Evolutionary conservation across 2,113 vertebrate genomes (phyloP), one percentile per base, ranked within the genome.

Genomic region (Haemorhous mexicanus): DNA sequence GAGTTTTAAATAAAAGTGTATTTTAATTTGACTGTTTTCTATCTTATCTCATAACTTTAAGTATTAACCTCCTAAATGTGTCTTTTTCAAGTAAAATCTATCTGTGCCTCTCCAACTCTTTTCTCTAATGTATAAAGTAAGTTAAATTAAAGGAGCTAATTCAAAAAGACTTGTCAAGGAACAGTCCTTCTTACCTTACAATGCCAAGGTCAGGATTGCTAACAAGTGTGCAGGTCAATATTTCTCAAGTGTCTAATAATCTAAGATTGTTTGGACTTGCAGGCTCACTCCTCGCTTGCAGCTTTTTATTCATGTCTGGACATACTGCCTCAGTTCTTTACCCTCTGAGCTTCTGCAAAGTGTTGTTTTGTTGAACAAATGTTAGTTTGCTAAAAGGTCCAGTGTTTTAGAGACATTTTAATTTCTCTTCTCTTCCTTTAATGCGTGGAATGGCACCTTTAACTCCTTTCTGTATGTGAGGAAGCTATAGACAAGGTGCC

Each of bases 401-500:
- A 62, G 16, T 81, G 46, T 53, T 94, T 78, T 78, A 91, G 93
- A 89, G 92, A 58, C n/a, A 20, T 64, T 91, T 90, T 63, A 9
- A 2, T 56, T 93, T 91, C n/a, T 55, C 59, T 76, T 74, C 15
- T 44, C 32, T 94, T 87, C 82, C 84, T 56, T 87, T 59, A n/a
- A 15, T 68, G 16, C 43, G 17, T 50, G 50, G 49, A 81, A 7
- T 53, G 62, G 33, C 72, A 69, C 90, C 83, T 84, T 74, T 89
- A 52, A 41, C 75, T 87, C 93, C 50, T 79, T 95, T 95, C 86
- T 94, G 43, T 95, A 35, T 4, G 55, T 97, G 87, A 92, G 37
- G 84, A 90, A 95, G 81, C 21, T 87, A 79, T 91, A 94, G 88
- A 76, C 35, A 46, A 41, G 49, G 83, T 93, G 91, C 98, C 98